Evolutionary conservation across 1,140 invertebrate genomes (phyloP).

Genomic region (Aphelenchoides fujianensis): DNA sequence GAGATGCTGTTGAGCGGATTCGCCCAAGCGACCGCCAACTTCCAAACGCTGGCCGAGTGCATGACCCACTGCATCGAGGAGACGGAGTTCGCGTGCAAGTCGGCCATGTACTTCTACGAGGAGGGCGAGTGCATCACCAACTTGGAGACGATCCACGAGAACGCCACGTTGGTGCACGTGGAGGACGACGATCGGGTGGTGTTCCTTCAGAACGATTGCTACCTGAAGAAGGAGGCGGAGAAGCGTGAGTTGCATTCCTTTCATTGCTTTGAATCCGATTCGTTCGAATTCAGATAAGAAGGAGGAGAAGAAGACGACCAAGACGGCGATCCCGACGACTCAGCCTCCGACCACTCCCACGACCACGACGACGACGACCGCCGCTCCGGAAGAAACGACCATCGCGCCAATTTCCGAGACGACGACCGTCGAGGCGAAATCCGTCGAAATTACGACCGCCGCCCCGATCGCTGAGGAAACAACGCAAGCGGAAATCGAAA

Average conservation of each 20-base stretch:
- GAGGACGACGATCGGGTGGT: slow-evolving; percentile 56
- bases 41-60: slow-evolving; percentile 55
- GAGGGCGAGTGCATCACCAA: slow-evolving; percentile 62
- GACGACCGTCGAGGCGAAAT: neutral
- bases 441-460: neutral
- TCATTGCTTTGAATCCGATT: too few species aligned
- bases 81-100: slow-evolving; percentile 38
- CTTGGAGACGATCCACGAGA: slow-evolving; percentile 50
- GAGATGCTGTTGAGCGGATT: slow-evolving; percentile 43
- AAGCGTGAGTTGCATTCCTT: slow-evolving; percentile 28
- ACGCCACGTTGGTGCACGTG: slow-evolving; percentile 39
- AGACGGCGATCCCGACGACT: too few species aligned
- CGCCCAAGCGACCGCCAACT: slow-evolving; percentile 43
- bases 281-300: neutral
- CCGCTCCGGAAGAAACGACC: neutral
- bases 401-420: neutral
- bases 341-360: neutral
- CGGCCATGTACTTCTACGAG: slow-evolving; percentile 62
- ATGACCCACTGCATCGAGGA: slow-evolving; percentile 53
- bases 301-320: neutral
- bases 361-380: neutral
- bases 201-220: slow-evolving; percentile 58
- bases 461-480: neutral
- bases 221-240: slow-evolving; percentile 2
- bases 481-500: neutral